Evolutionary conservation across 2,888 invertebrate genomes (phyloP).

Genomic region (Chaitophorus viminalis): DNA sequence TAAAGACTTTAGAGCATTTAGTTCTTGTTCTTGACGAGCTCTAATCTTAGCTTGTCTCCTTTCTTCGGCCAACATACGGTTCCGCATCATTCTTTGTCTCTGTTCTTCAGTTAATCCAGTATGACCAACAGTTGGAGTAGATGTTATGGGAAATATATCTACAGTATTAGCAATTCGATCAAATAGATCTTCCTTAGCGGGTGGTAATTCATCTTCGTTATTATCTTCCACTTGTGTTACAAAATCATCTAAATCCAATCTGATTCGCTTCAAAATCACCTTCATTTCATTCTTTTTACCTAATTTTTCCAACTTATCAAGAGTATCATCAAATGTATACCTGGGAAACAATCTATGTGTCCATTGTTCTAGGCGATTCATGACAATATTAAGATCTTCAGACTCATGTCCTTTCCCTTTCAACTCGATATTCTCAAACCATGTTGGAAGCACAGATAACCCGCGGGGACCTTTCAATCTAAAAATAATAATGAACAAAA

Average conservation of each 20-base stretch:
- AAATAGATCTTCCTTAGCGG: constrained; percentile 63
- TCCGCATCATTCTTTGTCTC: constrained; percentile 76
- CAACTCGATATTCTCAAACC: constrained; percentile 84
- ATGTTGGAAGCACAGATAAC: constrained; percentile 79
- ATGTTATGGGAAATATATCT: constrained; percentile 47
- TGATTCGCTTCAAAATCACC: constrained; percentile 71
- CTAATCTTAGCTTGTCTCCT: constrained; percentile 71
- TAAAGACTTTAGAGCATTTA: background rate
- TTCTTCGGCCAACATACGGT: constrained; percentile 75
- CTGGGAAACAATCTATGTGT: constrained; percentile 91
- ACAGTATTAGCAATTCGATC: constrained; percentile 60
- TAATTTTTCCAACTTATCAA: constrained; percentile 81
- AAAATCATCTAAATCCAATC: constrained; percentile 71
- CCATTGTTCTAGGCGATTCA: constrained; percentile 92
- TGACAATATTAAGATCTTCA: constrained; percentile 80
- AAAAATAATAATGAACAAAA: constrained; percentile 62
- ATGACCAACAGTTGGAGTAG: constrained; percentile 16
- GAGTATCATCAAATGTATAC: constrained; percentile 85
- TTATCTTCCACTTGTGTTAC: constrained; percentile 69
- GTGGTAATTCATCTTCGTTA: constrained; percentile 66
- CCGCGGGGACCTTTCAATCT: constrained; percentile 82
- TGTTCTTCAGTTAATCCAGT: constrained; percentile 72
- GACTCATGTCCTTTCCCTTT: constrained; percentile 85
- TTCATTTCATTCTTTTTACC: constrained; percentile 84
- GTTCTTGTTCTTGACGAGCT: constrained; percentile 65